Percentiles rank a stretch among this genome's conserved stretches.
phyloP scores from a whole-genome alignment of 1,140 invertebrate species.

The Drosophila kepulauana region DNA sequence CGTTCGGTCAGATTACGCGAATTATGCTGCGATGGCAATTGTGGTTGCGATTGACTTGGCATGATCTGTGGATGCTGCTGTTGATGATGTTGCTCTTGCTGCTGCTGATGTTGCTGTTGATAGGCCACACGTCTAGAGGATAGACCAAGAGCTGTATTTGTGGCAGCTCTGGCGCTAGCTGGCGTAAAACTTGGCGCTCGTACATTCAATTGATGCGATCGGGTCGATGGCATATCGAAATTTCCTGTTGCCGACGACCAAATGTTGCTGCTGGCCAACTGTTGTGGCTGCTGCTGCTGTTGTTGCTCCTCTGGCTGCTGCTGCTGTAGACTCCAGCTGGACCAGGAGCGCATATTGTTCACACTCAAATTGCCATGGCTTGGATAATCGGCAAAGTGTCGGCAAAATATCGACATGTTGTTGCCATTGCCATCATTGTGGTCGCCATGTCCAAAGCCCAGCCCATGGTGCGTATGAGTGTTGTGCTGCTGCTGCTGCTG shows the following conservation, averaged over 20 bases:
- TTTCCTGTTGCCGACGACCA: neutral
- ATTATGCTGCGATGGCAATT: conserved; percentile 5
- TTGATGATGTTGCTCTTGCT: neutral
- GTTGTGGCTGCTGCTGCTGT: neutral
- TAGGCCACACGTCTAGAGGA: neutral
- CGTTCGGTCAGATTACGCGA: conserved; percentile 2
- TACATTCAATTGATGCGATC: conserved; percentile 49
- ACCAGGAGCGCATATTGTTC: conserved; percentile 32
- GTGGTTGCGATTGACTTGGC: conserved; percentile 42
- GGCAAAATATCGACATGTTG: conserved; percentile 19
- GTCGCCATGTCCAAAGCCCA: neutral
- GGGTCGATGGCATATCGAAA: conserved; percentile 11
- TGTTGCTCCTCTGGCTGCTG: neutral
- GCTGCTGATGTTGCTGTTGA: neutral
- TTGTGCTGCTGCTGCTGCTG: neutral
- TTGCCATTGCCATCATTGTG: conserved; percentile 1
- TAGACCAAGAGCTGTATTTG: neutral
- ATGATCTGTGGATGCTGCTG: neutral
- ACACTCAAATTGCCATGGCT: conserved; percentile 1
- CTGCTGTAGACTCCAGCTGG: conserved; percentile 20
- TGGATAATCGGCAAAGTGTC: conserved; percentile 22
- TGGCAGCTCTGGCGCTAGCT: conserved; percentile 15
- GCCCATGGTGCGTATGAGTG: neutral
- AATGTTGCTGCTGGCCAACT: neutral
- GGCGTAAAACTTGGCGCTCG: conserved; percentile 53